Evolutionary conservation across 2,888 invertebrate species (phyloP), one percentile per base, ranked within the genome.

Genomic region (Agriopis aurantiaria): DNA sequence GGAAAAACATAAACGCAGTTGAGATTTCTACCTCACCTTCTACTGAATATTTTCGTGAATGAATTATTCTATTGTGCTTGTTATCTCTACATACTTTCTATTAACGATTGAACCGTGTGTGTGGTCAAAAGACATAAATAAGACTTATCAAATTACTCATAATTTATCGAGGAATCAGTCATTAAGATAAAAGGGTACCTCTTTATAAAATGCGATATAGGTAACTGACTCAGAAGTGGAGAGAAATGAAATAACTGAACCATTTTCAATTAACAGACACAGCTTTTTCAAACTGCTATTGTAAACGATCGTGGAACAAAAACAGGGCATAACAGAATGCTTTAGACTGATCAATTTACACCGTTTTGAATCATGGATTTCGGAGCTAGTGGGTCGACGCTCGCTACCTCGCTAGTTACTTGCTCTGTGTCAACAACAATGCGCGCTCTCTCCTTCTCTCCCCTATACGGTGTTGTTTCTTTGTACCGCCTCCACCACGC

Each of bases 401-500:
- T 78, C 73, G 77, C 75, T 23, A 12, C 33, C 12, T 69, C 69
- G 79, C 77, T 74, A 78, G 78, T 77, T 84, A 88, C 88, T 88
- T 82, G 87, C 81, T 81, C 82, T 84, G 88, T 90, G 89, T 91
- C 91, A 92, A 93, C 91, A 92, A 93, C 92, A 93, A 90, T 88
- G 86, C 72, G 74, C 86, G 87, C 89, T 88, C 88, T 89, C 90
- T 89, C 89, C 86, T 87, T 88, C 87, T 77, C 88, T 89, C 89
- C 89, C 90, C 86, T 88, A 85, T 84, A 83, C 84, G 82, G 85
- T 90, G 89, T 92, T 89, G 89, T 90, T 33, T 33, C 33, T 33
- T 87, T 86, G 84, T 81, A 75, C 84, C 86, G 84, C 85, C 86
- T 85, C 80, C 83, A 81, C 85, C 82, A 81, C 78, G 79, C 80